A percentile compares a stretch with the other conserved stretches of the same genome.
These are phyloP conservation scores for Stratiomys singularior DNA, from an alignment of 2,888 invertebrate genomes.

Conservation along the genomic window DNA sequence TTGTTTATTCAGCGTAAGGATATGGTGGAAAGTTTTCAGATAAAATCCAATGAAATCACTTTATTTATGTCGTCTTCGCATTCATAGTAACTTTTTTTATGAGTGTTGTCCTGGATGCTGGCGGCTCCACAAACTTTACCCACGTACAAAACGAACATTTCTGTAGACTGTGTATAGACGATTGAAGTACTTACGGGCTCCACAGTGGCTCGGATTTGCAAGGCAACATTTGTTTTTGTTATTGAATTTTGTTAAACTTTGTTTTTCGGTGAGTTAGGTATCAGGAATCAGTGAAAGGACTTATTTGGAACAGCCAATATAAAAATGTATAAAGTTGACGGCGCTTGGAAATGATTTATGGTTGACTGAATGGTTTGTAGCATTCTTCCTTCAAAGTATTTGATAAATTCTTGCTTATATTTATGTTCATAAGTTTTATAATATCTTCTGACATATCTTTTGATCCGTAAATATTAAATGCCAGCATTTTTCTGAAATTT, in stretches of 20 bases:
- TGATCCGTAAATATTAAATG: too few species aligned
- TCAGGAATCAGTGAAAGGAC: too few species aligned
- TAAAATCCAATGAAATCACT: conserved; percentile 40
- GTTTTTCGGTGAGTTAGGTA: too few species aligned
- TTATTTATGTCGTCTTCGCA: conserved; percentile 42
- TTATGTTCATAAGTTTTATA: too few species aligned
- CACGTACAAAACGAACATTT: background rate
- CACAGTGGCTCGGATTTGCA: conserved; percentile 29
- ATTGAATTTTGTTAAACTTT: background rate
- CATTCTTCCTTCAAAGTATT: too few species aligned
- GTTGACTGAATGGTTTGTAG: too few species aligned
- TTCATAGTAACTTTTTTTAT: conserved; percentile 40
- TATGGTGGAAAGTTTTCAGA: conserved; percentile 33
- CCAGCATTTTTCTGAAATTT: too few species aligned
- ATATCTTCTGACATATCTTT: too few species aligned
- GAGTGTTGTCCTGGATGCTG: conserved; percentile 22
- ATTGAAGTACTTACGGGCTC: conserved; percentile 24
- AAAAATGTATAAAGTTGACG: too few species aligned
- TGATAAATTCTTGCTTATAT: too few species aligned
- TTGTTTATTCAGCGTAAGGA: conserved; percentile 35
- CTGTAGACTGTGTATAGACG: conserved; percentile 15
- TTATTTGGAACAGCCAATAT: too few species aligned
- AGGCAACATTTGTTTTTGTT: conserved; percentile 29
- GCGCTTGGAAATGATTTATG: too few species aligned
- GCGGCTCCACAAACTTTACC: conserved; percentile 37